Percentiles rank a stretch among this genome's conserved stretches.
These are phyloP conservation scores for Lucinisca nassula DNA, from an alignment of 2,888 invertebrate species.

Conservation along the genomic window DNA sequence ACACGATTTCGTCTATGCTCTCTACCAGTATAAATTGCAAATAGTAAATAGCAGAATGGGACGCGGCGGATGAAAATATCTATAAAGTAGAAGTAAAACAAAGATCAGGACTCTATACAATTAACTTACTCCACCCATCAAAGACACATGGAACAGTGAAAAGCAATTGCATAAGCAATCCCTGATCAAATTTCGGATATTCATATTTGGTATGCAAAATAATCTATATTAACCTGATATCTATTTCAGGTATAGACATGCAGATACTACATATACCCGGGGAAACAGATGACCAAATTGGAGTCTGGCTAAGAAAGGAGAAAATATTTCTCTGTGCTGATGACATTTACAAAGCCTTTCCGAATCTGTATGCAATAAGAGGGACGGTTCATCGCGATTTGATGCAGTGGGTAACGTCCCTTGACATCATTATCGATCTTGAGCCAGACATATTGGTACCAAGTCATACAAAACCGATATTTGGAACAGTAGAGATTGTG, in stretches of 20 bases:
- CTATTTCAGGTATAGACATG: slow-evolving; percentile 76
- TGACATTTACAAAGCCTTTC: slow-evolving; percentile 83
- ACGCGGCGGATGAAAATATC: too few species aligned
- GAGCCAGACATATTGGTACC: slow-evolving; percentile 81
- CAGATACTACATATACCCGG: slow-evolving; percentile 85
- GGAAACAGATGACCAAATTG: slow-evolving; percentile 85
- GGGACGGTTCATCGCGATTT: slow-evolving; percentile 80
- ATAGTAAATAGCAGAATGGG: too few species aligned
- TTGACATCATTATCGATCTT: slow-evolving; percentile 81
- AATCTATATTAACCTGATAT: background rate
- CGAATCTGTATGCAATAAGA: slow-evolving; percentile 85
- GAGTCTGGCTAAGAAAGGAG: slow-evolving; percentile 81
- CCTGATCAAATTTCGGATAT: too few species aligned
- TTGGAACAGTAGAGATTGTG: slow-evolving; percentile 70
- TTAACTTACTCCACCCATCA: too few species aligned
- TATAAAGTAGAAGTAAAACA: too few species aligned
- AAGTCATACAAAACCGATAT: slow-evolving; percentile 81
- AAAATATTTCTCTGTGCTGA: slow-evolving; percentile 82
- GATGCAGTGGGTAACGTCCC: slow-evolving; percentile 79
- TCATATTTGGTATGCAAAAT: too few species aligned
- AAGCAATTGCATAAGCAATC: too few species aligned
- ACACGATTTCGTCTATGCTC: too few species aligned
- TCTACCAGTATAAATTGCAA: too few species aligned
- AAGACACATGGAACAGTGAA: too few species aligned
- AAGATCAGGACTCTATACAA: too few species aligned